These are phyloP conservation scores for Nycticebus coucang DNA, from an alignment of 2,113 vertebrate species.

Conservation along the genomic window DNA sequence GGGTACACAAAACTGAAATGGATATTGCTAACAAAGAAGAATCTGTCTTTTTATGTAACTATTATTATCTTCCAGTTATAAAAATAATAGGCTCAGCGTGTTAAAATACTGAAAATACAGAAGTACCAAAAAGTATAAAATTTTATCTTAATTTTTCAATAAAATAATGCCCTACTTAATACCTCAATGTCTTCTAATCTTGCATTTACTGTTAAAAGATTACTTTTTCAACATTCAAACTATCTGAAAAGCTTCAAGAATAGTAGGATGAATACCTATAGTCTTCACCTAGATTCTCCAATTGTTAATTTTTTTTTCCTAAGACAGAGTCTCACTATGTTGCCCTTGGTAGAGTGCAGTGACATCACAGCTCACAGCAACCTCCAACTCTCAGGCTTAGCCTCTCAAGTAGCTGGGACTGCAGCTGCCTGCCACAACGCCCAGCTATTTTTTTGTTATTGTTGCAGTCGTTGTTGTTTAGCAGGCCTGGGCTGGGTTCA, in stretches of 20 bases:
- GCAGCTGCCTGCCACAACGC: too few species aligned
- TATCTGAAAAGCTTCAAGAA: background rate
- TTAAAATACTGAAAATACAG: conserved; percentile 15
- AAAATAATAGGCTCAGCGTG: background rate
- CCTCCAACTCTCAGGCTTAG: too few species aligned
- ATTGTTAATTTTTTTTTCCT: background rate
- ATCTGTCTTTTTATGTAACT: background rate
- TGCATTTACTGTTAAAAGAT: background rate
- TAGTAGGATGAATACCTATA: background rate
- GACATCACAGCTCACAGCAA: too few species aligned
- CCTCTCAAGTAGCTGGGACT: too few species aligned
- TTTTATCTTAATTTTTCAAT: conserved; percentile 39
- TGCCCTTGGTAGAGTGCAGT: too few species aligned
- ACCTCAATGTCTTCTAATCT: background rate
- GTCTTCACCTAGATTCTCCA: background rate
- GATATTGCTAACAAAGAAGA: background rate
- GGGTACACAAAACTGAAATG: background rate
- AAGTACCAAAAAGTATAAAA: background rate
- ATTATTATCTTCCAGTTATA: background rate
- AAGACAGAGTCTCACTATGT: too few species aligned
- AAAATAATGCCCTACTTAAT: background rate
- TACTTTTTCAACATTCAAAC: background rate
- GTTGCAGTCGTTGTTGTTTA: too few species aligned
- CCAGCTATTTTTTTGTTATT: too few species aligned
- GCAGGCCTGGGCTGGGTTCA: too few species aligned